Evolutionary conservation across 2,113 vertebrate genomes (phyloP).

Genomic region (Bubo bubo): DNA sequence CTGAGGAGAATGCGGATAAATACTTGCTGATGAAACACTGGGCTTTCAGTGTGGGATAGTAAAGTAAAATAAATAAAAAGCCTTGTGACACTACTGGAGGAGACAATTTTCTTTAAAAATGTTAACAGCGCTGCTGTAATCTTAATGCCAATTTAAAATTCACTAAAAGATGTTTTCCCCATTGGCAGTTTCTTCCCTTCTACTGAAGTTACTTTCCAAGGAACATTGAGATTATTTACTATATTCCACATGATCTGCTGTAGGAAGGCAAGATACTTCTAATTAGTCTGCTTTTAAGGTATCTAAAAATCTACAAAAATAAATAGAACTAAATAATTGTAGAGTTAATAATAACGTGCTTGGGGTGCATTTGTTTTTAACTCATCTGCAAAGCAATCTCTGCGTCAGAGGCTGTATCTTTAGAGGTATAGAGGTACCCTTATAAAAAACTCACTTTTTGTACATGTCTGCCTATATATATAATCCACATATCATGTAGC

Average conservation of each 20-base stretch:
- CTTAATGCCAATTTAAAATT: not conserved
- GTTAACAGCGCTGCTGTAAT: not conserved
- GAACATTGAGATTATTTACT: not conserved
- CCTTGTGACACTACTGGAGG: not conserved
- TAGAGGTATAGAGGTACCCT: not conserved
- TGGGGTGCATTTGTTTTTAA: not conserved
- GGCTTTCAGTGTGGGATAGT: not conserved
- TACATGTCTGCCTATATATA: not conserved
- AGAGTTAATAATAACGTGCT: not conserved
- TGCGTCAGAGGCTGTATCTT: not conserved
- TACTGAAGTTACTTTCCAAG: not conserved
- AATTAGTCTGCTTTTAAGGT: not conserved
- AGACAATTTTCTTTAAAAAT: not conserved
- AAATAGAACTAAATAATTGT: not conserved
- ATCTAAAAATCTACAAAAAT: not conserved
- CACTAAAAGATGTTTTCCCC: not conserved
- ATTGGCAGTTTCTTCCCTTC: not conserved
- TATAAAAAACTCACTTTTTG: not conserved
- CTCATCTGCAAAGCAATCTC: not conserved
- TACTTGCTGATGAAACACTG: not conserved
- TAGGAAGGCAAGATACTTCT: not conserved
- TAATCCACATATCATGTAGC: not conserved
- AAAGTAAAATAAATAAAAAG: not conserved
- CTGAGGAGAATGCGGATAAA: not conserved
- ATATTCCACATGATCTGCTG: not conserved